These are phyloP conservation scores for Sus scrofa DNA, from an alignment of 2,113 vertebrate species.

Conservation along the genomic window DNA sequence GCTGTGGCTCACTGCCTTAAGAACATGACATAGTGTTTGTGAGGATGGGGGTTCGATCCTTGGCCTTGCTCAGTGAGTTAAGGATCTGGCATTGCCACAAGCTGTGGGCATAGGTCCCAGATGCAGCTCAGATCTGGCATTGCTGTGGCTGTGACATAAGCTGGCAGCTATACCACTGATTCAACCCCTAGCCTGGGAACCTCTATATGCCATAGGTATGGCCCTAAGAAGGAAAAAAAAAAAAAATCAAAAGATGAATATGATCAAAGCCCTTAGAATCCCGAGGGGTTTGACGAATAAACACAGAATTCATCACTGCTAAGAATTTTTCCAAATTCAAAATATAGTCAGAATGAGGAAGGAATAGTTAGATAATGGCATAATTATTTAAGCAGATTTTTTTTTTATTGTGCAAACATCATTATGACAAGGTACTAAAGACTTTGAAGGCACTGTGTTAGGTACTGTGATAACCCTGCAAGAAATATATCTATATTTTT, in stretches of 20 bases:
- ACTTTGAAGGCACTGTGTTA: not conserved
- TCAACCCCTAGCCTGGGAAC: too few species aligned
- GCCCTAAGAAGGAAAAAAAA: too few species aligned
- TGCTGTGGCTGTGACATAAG: too few species aligned
- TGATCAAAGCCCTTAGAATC: not conserved
- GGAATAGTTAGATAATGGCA: not conserved
- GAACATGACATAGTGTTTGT: too few species aligned
- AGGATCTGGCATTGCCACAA: too few species aligned
- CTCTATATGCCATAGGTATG: too few species aligned
- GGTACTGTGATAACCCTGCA: not conserved
- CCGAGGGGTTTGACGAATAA: not conserved
- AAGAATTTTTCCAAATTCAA: conserved; percentile 9
- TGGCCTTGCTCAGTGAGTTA: too few species aligned
- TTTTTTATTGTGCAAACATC: not conserved
- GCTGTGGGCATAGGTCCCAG: too few species aligned
- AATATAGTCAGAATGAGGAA: not conserved
- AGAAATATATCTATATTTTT: not conserved
- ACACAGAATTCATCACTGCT: not conserved
- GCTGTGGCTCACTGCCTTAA: too few species aligned
- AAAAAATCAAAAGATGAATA: not conserved
- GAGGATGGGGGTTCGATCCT: too few species aligned
- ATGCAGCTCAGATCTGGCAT: too few species aligned
- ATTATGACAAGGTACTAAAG: not conserved
- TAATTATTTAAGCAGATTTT: not conserved
- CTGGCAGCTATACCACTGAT: too few species aligned